Base-by-base conservation (phyloP, 2,888 invertebrate species). In the Dryocosmus kuriphilus region DNA sequence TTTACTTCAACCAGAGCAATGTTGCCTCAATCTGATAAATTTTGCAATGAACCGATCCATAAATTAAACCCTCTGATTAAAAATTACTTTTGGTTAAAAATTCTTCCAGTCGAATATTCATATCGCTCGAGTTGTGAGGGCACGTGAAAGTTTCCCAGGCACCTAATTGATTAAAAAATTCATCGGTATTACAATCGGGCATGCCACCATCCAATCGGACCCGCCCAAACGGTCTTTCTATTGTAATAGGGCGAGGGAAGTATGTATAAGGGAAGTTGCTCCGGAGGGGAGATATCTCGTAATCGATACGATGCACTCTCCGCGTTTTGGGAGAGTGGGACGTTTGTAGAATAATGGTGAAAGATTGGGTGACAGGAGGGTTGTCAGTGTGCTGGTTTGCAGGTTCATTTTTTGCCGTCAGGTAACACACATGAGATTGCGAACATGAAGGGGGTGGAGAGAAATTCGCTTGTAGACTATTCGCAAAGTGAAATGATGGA, bases 101-200 rank as follows among this genome's bases (percentile, higher is more conserved):
- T 22, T 9, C 7, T 55, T 9, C 9, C 3, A 55, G 22, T 22
- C 22, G 22, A 55, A 9, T 55, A 55, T 55, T 55, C 51, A 67
- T 41, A 67, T 27, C 27, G 14, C 41, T 46, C 27, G 19, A n/a
- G 27, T 46, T 46, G 46, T 16, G 30, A 67, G 24, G 46, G 19
- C 67, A 67, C 27, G 67, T 67, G 67, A 46, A 67, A 27, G 9
- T 67, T 67, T 67, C 24, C 27, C 67, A 67, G 46, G 41, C 9
- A n/a, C 67, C 24, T 71, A 51, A 71, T 46, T 71, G 71, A 71
- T 51, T 71, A 22, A 71, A 46, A 51, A 71, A 71, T 71, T 51
- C 30, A 71, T 32, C 51, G 30, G 51, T 46, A 51, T 32, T 30
- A 46, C 51, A 46, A 71, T 71, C 14, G 27, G 30, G 30, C 51